Evolutionary conservation across 1,140 invertebrate genomes (phyloP), one percentile per base, ranked within the genome.

Genomic region (Chymomyza costata): DNA sequence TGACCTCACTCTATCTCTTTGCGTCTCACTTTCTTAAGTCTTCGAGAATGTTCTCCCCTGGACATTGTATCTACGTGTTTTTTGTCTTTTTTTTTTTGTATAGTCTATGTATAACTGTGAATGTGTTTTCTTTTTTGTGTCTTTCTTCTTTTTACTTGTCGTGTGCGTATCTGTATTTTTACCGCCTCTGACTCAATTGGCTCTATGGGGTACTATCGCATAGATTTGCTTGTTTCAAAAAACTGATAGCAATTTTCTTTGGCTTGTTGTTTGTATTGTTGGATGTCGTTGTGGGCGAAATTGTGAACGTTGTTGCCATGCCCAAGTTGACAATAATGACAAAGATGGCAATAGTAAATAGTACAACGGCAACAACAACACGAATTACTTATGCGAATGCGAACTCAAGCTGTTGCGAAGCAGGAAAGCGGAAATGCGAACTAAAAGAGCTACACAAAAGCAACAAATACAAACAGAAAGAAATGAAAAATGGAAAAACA

Each of bases 391-490:
- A 5, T 25, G 21, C 21, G 3, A 5, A 5, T 25, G 21, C 21
- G n/a, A n/a, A n/a, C n/a, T n/a, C n/a, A n/a, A n/a, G n/a, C 8
- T 25, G 21, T 25, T 25, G 21, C 21, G 21, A 25, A 25, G 17
- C 16, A 47, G 58, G 53, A 76, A 76, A 76, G 71, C 71, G 71
- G 71, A 76, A 76, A 76, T 76, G 70, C 71, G 70, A 76, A 78
- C 71, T 62, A 48, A 55, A 43, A 60, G 52, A 60, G 32, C 51
- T 48, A 32, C 52, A 55, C 34, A 60, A 47, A 25, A 66, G 16
- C 35, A 34, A 6, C 25, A 56, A 8, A 18, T 46, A 11, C 15
- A 39, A 53, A 15, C 50, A 63, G 21, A 28, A 40, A n/a, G n/a
- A n/a, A n/a, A n/a, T n/a, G n/a, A n/a, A n/a, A n/a, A n/a, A n/a